Evolutionary conservation across 2,113 vertebrate genomes (phyloP), one percentile per base, ranked within the genome.

Genomic region (Xiphophorus maculatus): DNA sequence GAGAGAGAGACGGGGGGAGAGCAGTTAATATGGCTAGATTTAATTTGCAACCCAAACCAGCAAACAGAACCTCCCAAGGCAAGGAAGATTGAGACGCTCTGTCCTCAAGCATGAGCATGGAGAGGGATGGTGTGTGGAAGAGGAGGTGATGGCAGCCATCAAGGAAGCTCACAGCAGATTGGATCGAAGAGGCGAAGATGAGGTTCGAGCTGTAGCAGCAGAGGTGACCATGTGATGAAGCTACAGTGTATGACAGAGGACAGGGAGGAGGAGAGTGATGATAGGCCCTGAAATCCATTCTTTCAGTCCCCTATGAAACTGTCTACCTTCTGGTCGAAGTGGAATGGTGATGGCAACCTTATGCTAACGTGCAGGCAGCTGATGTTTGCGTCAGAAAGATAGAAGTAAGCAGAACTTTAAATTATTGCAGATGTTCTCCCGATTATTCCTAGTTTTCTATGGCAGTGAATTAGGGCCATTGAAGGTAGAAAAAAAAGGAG

Each of bases 311-410:
- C 69, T 11, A 75, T 69, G 88, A 77, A 78, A 75, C 37, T 17
- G 37, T 71, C 70, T 65, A 48, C 86, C 90, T 85, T 88, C 88
- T 91, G 90, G 77, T 88, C 65, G 17, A 71, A 74, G 74, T 79
- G 83, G 64, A 81, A 74, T 73, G 78, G 76, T 76, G 28, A 79
- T 87, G 78, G 77, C 60, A 70, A 73, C 71, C 66, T 73, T 73
- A 83, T 79, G 85, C 84, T 84, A 88, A 90, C 89, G 88, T 81
- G 80, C 69, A 83, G 79, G 80, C 60, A 79, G 76, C 90, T 91
- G 91, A 92, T 93, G 89, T 87, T 92, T 84, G 86, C 75, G 87
- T 89, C 84, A 84, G 77, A 71, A 37, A 58, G 25, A 81, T 32
- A 44, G 15, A 29, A 44, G 11, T n/a, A 14, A 14, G 8, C 22